Base-by-base conservation (phyloP, 1,140 invertebrate genomes). In the Tetramorium simillimum region DNA sequence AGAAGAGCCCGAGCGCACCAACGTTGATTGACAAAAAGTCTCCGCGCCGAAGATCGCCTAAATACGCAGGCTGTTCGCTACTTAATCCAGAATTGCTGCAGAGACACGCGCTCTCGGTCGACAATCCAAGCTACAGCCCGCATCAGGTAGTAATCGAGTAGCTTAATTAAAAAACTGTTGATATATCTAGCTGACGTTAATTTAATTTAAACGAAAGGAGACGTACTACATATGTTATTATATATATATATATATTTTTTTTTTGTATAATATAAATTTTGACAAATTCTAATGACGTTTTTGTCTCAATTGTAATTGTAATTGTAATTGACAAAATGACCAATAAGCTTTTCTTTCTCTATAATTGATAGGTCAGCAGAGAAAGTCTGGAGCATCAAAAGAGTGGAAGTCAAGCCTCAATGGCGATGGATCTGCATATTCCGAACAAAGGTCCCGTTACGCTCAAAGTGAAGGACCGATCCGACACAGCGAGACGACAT, bases 391-490 rank as follows among this genome's bases (percentile, higher is more conserved):
- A 96, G 67, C 94, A 95, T 10, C 93, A 95, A 87, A 94, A 96
- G 63, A 96, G 95, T 89, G 96, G 95, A 56, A 97, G 96, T 86
- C 97, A 97, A 94, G 96, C 95, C 33, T 97, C 97, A 0, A 96
- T 97, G 96, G 97, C 97, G 6, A 95, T 98, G 95, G 97, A 98
- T 92, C 92, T 97, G 60, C 97, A 97, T 92, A 95, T 97, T 33
- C 96, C 96, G 18, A 96, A 96, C 82, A 95, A 92, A 95, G 97
- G 96, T 93, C 96, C 96, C 10, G 96, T 97, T 16, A 97, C 97
- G 6, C 93, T 97, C 58, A 96, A 96, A 72, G 96, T 97, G 46
- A 96, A 96, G 80, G 97, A 97, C 93, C 95, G 95, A 85, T 97
- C 96, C 3, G 96, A 97, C 75, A 97, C 97, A 49, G 97, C 97